Percentiles rank a stretch among this genome's conserved stretches.
These are phyloP conservation scores for Sandelia bainsii DNA, from an alignment of 2,797 vertebrate species.

Conservation along the genomic window DNA sequence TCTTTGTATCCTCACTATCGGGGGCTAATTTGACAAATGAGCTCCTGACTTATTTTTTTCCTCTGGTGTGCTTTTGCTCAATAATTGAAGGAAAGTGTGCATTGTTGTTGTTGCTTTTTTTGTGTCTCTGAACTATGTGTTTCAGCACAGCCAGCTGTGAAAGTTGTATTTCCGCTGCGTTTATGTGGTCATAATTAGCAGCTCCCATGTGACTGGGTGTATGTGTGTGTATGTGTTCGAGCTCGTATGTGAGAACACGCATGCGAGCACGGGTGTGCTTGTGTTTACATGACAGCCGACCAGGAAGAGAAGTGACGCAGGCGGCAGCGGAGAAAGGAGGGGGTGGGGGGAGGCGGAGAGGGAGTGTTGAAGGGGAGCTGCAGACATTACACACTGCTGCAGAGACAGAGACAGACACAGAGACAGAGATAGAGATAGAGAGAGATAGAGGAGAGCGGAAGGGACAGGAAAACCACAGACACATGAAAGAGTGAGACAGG, in stretches of 20 bases:
- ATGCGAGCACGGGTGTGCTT: slow-evolving; percentile 57
- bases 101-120: not conserved
- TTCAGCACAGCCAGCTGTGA: slow-evolving; percentile 71
- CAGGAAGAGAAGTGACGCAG: slow-evolving; percentile 82
- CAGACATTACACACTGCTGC: slow-evolving; percentile 74
- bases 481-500: slow-evolving; percentile 46
- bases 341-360: too few relatives aligned
- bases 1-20: slow-evolving; percentile 16
- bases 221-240: slow-evolving; percentile 16
- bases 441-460: slow-evolving; percentile 6
- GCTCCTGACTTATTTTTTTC: slow-evolving; percentile 3
- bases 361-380: slow-evolving; percentile 51
- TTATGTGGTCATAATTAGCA: slow-evolving; percentile 78
- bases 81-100: slow-evolving; percentile 47
- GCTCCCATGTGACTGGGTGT: slow-evolving; percentile 73
- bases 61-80: slow-evolving; percentile 42
- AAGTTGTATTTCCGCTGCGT: slow-evolving; percentile 76
- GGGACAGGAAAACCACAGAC: slow-evolving; percentile 55
- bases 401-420: slow-evolving; percentile 60
- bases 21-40: slow-evolving; percentile 50
- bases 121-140: slow-evolving; percentile 22
- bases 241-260: slow-evolving; percentile 35
- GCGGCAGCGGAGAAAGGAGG: slow-evolving; percentile 28
- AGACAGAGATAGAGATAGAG: slow-evolving; percentile 33
- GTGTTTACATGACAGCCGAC: slow-evolving; percentile 76